Evolutionary conservation across 2,888 invertebrate species (phyloP).

Genomic region (Eurytoma californica): DNA sequence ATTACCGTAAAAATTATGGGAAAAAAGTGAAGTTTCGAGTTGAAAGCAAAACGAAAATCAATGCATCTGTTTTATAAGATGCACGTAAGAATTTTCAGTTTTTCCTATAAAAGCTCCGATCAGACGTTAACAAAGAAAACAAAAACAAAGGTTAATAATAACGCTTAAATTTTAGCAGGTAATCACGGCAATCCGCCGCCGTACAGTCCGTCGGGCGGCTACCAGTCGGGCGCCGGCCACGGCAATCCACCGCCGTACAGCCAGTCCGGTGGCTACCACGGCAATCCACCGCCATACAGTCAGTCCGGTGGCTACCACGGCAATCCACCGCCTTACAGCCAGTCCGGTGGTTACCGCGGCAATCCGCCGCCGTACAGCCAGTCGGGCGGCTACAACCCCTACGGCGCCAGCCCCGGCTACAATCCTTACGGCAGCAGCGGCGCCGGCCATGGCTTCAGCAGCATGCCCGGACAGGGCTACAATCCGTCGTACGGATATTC

Average conservation of each 20-base stretch:
- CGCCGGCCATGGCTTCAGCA: conserved; percentile 46
- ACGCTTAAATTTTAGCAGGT: neutral
- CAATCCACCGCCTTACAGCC: conserved; percentile 59
- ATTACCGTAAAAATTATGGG: no score
- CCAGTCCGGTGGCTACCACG: conserved; percentile 58
- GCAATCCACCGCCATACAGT: conserved; percentile 57
- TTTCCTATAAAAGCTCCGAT: no score
- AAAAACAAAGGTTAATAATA: no score
- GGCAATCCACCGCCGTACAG: conserved; percentile 58
- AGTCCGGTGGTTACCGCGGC: conserved; percentile 54
- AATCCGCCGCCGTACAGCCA: conserved; percentile 13
- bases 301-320: conserved; percentile 59
- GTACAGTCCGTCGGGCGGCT: conserved; percentile 14
- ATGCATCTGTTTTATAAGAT: no score
- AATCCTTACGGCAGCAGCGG: conserved; percentile 50
- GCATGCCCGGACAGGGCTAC: conserved; percentile 54
- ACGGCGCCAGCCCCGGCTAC: conserved; percentile 37
- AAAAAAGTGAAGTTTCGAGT: no score
- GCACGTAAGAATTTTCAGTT: no score
- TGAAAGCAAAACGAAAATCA: no score
- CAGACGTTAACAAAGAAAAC: no score
- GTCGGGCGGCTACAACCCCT: conserved; percentile 55
- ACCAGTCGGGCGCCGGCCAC: neutral
- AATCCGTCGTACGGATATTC: conserved; percentile 60
- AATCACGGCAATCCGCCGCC: neutral